Percentiles rank a stretch among this genome's conserved stretches.
phyloP scores from a whole-genome alignment of 92 coral and sea anemone genomes.

The Phymanthus crucifer region DNA sequence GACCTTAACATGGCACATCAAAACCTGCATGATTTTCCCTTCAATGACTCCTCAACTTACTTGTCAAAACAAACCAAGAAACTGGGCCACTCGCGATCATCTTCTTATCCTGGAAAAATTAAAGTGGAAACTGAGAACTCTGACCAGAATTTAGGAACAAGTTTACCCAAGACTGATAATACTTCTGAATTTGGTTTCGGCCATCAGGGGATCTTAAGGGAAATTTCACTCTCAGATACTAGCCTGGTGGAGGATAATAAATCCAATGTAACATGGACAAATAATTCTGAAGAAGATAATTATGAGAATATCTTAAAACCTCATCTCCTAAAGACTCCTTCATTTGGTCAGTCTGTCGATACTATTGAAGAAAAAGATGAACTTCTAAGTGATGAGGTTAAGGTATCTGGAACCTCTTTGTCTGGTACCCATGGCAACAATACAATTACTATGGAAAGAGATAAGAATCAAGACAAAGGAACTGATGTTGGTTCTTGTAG shows the following conservation, averaged over 20 bases:
- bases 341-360: slow-evolving; percentile 22
- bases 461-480: background rate
- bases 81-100: slow-evolving; percentile 54
- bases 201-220: slow-evolving; percentile 12
- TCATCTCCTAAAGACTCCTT: background rate
- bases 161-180: background rate
- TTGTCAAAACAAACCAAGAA: slow-evolving; percentile 14
- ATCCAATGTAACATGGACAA: slow-evolving; percentile 19
- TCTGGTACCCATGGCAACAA: background rate
- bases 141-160: slow-evolving; percentile 11
- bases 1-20: slow-evolving; percentile 2
- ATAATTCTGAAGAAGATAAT: background rate
- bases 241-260: slow-evolving; percentile 13
- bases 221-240: slow-evolving; percentile 42
- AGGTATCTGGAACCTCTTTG: background rate
- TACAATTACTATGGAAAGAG: background rate
- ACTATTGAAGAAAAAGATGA: slow-evolving; percentile 44
- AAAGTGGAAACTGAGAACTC: slow-evolving; percentile 4
- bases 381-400: background rate
- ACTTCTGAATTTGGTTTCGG: slow-evolving; percentile 1
- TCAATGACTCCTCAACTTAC: slow-evolving; percentile 35
- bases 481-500: background rate
- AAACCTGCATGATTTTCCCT: slow-evolving; percentile 27
- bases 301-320: background rate
- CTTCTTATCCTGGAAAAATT: slow-evolving; percentile 64